Base-by-base conservation (phyloP, 2,113 vertebrate genomes). In the Xenopus borealis region DNA sequence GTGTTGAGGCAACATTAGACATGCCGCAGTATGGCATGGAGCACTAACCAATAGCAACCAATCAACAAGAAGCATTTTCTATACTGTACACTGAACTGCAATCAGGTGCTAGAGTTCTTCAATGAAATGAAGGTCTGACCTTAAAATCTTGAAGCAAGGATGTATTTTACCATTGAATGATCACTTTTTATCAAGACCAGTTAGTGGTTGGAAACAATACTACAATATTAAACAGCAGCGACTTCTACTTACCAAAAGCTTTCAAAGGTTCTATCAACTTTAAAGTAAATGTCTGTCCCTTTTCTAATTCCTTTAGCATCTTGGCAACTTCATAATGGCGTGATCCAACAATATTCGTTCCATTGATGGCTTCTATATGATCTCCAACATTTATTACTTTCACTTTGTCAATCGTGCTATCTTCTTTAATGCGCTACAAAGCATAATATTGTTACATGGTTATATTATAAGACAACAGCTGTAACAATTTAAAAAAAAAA, bases 291-390 rank as follows among this genome's bases (percentile, higher is more conserved):
- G 80, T 6, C 78, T 87, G 85, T 62, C 92, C 90, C 72, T 82
- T 93, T 66, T 95, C 89, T 58, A 99, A 84, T 17, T 96, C 94
- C 79, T 94, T 99, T 6, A 99, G 87, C 94, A 95, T 96, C 81
- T 91, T 94, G 61, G 96, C 97, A 59, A 99, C 95, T 84, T 98
- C 95, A 27, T 91, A 97, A 78, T 99, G 97, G 65, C 95, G 91
- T 23, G 85, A 87, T 11, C 91, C 89, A 1, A 95, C 85, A 0
- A 98, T 90, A 64, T 91, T 89, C 65, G 80, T 90, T 66, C 95
- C 96, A 47, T 98, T 99, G 62, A 99, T 94, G 78, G 87, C 90
- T 83, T 97, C 92, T 57, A 99, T 92, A 76, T 99, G 96, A 83
- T 99, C 97, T 8, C 96, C 97, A 52, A 95, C 92, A 0, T 85